Base-by-base conservation (phyloP, 2,797 vertebrate genomes). In the Erpetoichthys calabaricus region DNA sequence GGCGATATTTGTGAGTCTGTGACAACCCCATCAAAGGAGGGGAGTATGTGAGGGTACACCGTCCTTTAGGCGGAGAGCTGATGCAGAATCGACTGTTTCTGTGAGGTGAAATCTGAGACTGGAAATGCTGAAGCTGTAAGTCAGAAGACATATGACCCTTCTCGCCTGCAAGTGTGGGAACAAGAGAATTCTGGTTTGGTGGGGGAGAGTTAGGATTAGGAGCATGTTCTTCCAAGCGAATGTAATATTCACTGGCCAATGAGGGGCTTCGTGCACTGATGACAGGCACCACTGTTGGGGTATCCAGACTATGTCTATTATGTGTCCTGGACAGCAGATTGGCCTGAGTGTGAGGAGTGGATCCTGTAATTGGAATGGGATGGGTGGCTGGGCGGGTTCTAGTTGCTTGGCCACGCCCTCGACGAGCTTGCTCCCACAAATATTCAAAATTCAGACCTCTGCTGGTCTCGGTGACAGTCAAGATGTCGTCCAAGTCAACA, bases 391-490 rank as follows among this genome's bases (percentile, higher is more conserved):
- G 80, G 7, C 88, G 86, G 56, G 84, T 77, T 67, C 86, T 83
- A 6, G 51, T n/a, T n/a, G 65, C 56, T 62, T 91, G 88, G 59
- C 91, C 89, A 3, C 85, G 78, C 54, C 88, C 87, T 6, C 89
- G 82, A 7, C 91, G 81, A 6, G 91, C 89, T 69, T 91, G 92
- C 72, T 96, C 91, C 91, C 91, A 96, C 69, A 93, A 87, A 74
- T 91, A 96, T 69, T 96, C 91, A 67, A 96, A 93, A 74, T 91
- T 94, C 73, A 96, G 86, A 41, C 92, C 92, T 60, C 88, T 90
- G 75, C 91, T 94, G 57, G 91, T 94, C 70, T 93, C 91, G 0
- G 92, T 94, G 57, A 96, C 91, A 0, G 91, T 96, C 59, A 96
- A 79, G 60, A 96, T 91, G 57, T 96, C 91, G 0, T 95, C 92